Conservation (phyloP, 2,113 vertebrate species). For the Ammodytes marinus region DNA sequence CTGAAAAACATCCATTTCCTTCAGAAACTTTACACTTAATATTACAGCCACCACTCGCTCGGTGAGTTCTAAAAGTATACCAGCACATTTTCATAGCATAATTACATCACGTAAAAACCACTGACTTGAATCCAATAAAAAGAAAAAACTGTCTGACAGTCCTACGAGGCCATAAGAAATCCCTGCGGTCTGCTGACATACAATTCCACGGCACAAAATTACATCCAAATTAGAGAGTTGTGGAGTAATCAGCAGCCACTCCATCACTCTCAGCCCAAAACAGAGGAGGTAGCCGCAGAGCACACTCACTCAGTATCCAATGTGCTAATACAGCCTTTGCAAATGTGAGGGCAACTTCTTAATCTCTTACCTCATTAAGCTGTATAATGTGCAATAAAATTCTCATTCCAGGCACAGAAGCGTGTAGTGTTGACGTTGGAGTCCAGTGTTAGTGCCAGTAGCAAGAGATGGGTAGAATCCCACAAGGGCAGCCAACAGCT, state of each 20-base stretch:
- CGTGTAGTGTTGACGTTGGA: conserved; percentile 37
- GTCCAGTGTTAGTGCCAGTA: conserved; percentile 31
- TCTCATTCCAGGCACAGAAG: conserved; percentile 56
- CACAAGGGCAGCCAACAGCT: conserved; percentile 27
- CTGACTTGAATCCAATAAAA: conserved; percentile 48
- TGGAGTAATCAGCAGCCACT: conserved; percentile 48
- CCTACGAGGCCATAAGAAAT: conserved; percentile 10
- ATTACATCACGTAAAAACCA: conserved; percentile 36
- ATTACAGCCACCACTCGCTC: no score
- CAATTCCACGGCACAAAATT: conserved; percentile 40
- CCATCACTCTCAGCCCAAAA: conserved; percentile 63
- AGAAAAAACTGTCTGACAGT: conserved; percentile 18
- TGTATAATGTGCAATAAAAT: conserved; percentile 74
- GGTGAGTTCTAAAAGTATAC: neutral
- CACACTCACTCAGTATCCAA: conserved; percentile 55
- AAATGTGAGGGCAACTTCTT: conserved; percentile 71
- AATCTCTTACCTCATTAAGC: conserved; percentile 84
- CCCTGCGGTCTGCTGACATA: conserved; percentile 13
- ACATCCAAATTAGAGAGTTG: conserved; percentile 60
- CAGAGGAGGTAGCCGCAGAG: conserved; percentile 57
- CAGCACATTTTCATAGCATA: conserved; percentile 3
- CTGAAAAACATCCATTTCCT: no score
- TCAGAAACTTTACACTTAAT: no score
- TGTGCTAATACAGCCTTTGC: conserved; percentile 67
- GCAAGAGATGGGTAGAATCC: conserved; percentile 41